phyloP scores from a whole-genome alignment of 2,888 invertebrate species.

The Drosophila infuscata region DNA sequence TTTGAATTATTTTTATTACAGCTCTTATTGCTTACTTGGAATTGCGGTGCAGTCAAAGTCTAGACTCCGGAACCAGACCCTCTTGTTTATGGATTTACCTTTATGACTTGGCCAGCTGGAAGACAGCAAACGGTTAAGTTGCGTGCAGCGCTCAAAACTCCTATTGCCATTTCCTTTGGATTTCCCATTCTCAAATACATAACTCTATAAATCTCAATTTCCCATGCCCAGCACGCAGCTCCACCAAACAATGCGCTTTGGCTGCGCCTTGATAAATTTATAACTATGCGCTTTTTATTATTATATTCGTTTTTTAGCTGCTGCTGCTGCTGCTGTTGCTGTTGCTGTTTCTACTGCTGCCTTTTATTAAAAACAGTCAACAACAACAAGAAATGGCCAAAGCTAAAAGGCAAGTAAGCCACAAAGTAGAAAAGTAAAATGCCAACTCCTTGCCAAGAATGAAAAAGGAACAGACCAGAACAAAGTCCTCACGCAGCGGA shows the following conservation, averaged over 20 bases:
- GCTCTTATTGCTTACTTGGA: slow-evolving; percentile 24
- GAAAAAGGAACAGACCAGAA: slow-evolving; percentile 41
- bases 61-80: slow-evolving; percentile 50
- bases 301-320: slow-evolving; percentile 37
- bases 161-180: not conserved
- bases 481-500: slow-evolving; percentile 58
- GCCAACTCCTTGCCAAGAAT: slow-evolving; percentile 64
- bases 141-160: slow-evolving; percentile 55
- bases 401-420: slow-evolving; percentile 78
- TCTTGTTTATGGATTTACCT: slow-evolving; percentile 70
- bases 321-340: slow-evolving; percentile 39
- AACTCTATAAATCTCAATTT: slow-evolving; percentile 58
- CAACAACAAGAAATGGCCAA: slow-evolving; percentile 66
- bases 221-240: slow-evolving; percentile 38
- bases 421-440: slow-evolving; percentile 79
- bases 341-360: slow-evolving; percentile 21
- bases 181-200: slow-evolving; percentile 35
- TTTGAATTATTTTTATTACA: slow-evolving; percentile 61
- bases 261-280: slow-evolving; percentile 71
- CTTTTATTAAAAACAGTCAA: slow-evolving; percentile 75
- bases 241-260: slow-evolving; percentile 70
- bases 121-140: slow-evolving; percentile 60
- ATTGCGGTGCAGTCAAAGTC: slow-evolving; percentile 46
- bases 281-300: slow-evolving; percentile 72
- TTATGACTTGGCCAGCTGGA: slow-evolving; percentile 52